Evolutionary conservation across 2,888 invertebrate species (phyloP), one percentile per base, ranked within the genome.

Genomic region (Deroplatys truncata): DNA sequence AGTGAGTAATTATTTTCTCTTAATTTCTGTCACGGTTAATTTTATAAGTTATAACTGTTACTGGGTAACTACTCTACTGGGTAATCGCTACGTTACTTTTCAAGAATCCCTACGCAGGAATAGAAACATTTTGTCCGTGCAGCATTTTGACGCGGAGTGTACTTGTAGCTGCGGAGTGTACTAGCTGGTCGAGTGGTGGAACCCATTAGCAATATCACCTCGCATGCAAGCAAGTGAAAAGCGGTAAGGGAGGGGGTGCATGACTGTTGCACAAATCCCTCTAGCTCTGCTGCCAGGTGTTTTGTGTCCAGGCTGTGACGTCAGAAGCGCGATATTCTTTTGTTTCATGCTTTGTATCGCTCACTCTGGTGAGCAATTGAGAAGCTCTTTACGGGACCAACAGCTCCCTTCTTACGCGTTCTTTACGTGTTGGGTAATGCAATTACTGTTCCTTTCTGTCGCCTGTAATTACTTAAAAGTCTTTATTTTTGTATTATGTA

Each of bases 171-270:
- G 16, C 56, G 56, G 56, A 72, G 56, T 72, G 56, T 72, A 72
- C 56, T 25, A 25, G 43, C 28, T 49, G 49, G 28, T 43, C 56
- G 85, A 85, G 85, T 85, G 85, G 85, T 85, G 43, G 85, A 85
- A 49, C 49, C 85, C 85, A 85, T 85, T 85, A 85, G 85, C 43
- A 85, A 85, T 49, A 85, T 85, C 85, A 85, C 85, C 85, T 85
- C 49, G 85, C 85, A 85, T 85, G 85, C 85, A 56, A 85, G 85
- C 28, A 56, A n/a, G 28, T n/a, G 56, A 16, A 49, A 56, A 56
- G 56, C 20, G 56, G 16, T 5, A 25, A 13, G 13, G 35, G 25
- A 31, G 25, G 29, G 25, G 56, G 49, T 85, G 49, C 49, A 49
- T 56, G 85, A 85, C 49, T 85, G 85, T 85, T 43, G 35, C 84